phyloP scores from a whole-genome alignment of 2,797 vertebrate species.

The Melanotaenia trifasciata region DNA sequence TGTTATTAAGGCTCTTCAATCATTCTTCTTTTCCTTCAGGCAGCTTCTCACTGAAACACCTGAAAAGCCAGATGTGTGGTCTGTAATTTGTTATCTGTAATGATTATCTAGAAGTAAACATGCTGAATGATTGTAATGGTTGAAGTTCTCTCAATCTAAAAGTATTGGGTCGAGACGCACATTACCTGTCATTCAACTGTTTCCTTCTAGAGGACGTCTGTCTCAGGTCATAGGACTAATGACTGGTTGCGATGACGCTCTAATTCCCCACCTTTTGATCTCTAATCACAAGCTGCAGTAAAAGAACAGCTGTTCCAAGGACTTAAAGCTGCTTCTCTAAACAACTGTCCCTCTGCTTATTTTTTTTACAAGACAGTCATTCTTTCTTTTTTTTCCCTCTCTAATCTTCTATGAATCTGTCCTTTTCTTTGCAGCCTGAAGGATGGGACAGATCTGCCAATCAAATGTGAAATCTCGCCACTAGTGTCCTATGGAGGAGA shows the following conservation, averaged over 20 bases:
- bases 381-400: background rate
- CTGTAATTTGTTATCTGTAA: constrained; percentile 38
- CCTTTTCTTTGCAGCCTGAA: constrained; percentile 85
- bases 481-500: constrained; percentile 95
- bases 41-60: constrained; percentile 37
- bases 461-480: constrained; percentile 98
- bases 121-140: constrained; percentile 38
- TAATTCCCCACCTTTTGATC: constrained; percentile 59
- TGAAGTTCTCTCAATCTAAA: constrained; percentile 18
- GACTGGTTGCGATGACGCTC: constrained; percentile 51
- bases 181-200: constrained; percentile 55
- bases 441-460: constrained; percentile 92
- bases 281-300: constrained; percentile 69
- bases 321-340: constrained; percentile 59
- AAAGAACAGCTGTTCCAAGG: constrained; percentile 66
- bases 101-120: constrained; percentile 60
- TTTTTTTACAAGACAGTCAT: constrained; percentile 21
- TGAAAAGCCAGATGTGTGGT: constrained; percentile 38
- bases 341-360: constrained; percentile 17
- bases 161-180: constrained; percentile 25
- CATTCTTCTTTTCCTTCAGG: constrained; percentile 35
- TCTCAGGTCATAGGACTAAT: constrained; percentile 64
- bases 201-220: constrained; percentile 60
- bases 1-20: constrained; percentile 40
- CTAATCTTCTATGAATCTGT: constrained; percentile 42